Conservation (phyloP, 2,888 invertebrate species). For the Conchocele bisecta region DNA sequence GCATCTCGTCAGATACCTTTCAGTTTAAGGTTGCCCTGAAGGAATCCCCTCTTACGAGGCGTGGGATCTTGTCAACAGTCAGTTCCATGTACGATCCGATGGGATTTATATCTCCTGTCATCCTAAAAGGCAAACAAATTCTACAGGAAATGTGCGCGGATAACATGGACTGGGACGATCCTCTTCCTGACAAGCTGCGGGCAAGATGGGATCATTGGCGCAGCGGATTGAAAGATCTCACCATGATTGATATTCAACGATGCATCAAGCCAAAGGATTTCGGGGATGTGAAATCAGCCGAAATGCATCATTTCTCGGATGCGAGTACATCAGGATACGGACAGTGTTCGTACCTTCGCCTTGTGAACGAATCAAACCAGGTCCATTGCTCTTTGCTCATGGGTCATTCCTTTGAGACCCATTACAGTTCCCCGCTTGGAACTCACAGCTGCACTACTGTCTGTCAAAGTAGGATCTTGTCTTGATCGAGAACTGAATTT, state of each 20-base stretch:
- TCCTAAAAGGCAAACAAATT: slow-evolving; percentile 47
- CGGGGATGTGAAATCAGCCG: slow-evolving; percentile 13
- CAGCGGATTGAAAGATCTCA: slow-evolving; percentile 11
- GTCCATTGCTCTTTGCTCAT: slow-evolving; percentile 28
- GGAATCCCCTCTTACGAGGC: slow-evolving; percentile 32
- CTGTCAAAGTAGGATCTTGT: slow-evolving; percentile 10
- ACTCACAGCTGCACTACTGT: slow-evolving; percentile 18
- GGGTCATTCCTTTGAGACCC: slow-evolving; percentile 24
- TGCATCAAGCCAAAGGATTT: slow-evolving; percentile 47
- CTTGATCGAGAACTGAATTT: slow-evolving; percentile 10
- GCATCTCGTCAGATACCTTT: slow-evolving; percentile 32
- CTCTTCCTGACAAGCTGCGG: slow-evolving; percentile 38
- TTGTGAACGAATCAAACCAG: background rate
- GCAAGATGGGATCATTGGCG: slow-evolving; percentile 48
- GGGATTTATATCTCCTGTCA: slow-evolving; percentile 53
- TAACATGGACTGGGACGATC: slow-evolving; percentile 53
- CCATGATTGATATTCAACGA: slow-evolving; percentile 11
- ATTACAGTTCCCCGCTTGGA: slow-evolving; percentile 26
- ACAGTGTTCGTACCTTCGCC: slow-evolving; percentile 38
- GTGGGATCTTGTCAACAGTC: slow-evolving; percentile 50
- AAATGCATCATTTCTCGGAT: slow-evolving; percentile 59
- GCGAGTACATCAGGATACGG: slow-evolving; percentile 46
- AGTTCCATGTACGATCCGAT: slow-evolving; percentile 53
- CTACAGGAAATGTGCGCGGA: slow-evolving; percentile 52
- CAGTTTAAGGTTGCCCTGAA: slow-evolving; percentile 32